Base-by-base conservation (phyloP, 2,888 invertebrate genomes). In the Kuschelorhynchus macadamiae region DNA sequence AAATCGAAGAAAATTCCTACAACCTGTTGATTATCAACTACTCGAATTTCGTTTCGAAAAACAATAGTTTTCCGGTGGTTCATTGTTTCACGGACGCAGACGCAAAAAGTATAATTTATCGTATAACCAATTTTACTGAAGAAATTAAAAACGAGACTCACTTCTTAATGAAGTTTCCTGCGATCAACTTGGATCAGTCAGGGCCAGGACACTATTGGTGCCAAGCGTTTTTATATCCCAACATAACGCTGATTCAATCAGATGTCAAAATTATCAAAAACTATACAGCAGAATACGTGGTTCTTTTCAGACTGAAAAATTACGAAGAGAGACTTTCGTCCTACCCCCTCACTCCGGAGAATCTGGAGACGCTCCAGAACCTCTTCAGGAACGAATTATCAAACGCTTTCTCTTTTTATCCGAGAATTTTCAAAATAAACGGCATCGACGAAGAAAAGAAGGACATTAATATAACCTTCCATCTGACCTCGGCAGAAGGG, bases 161-260 rank as follows among this genome's bases (percentile, higher is more conserved):
- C 7, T 55, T 16, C 4, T n/a, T n/a, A n/a, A 73, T 72, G 14
- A 46, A 11, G 7, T 75, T 75, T 49, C 1, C 49, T 5, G 41
- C 70, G 18, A 57, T 69, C 8, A 17, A 36, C 2, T 42, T 72
- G 20, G 30, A 59, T 25, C 59, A 66, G n/a, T 56, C 69, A 4
- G 76, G 74, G 5, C 77, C 79, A 4, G 78, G 78, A 7, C 52
- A 71, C 47, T 78, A 79, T 52, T 79, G 79, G 79, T 79, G 79
- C 55, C 74, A 79, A 71, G 76, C 73, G 1, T 77, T 79, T 64
- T 18, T 71, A 7, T 76, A 75, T 60, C 76, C 77, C 21, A 52
- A 75, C 11, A 25, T 75, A 11, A 33, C 70, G 18, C 14, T 61
- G 2, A 70, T 71, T 3, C 65, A 47, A 41, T 75, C 74, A 7